Evolutionary conservation across 2,797 vertebrate genomes (phyloP).

Genomic region (Sebastes hubbsi): DNA sequence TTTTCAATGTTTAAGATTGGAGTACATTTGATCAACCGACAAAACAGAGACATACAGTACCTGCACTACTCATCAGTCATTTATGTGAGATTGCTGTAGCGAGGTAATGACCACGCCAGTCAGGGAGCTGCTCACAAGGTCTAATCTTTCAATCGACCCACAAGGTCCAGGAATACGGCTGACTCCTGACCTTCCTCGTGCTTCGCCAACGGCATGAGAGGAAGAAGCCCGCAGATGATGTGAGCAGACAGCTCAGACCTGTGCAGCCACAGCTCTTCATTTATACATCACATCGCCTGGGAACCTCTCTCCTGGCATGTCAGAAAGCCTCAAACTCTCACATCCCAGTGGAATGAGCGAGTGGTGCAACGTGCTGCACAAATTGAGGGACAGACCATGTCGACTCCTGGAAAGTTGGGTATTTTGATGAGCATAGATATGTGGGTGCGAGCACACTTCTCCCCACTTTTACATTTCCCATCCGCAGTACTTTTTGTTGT

Average conservation of each 20-base stretch:
- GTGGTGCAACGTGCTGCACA: slow-evolving; percentile 25
- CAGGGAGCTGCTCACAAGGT: slow-evolving; percentile 5
- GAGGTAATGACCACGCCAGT: background rate
- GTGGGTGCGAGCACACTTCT: background rate
- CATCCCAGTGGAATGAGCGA: slow-evolving; percentile 5
- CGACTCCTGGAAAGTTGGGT: background rate
- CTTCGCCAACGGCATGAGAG: background rate
- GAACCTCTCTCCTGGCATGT: slow-evolving; percentile 42
- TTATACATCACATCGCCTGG: slow-evolving; percentile 54
- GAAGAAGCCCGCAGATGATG: slow-evolving; percentile 42
- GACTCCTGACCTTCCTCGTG: slow-evolving; percentile 43
- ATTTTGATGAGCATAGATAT: slow-evolving; percentile 8
- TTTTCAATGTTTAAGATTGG: slow-evolving; percentile 26
- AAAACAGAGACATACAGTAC: background rate
- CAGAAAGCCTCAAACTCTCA: slow-evolving; percentile 44
- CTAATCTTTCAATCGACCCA: slow-evolving; percentile 15
- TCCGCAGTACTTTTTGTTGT: background rate
- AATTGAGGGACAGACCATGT: slow-evolving; percentile 8
- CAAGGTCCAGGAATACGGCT: slow-evolving; percentile 14
- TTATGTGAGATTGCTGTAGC: slow-evolving; percentile 10
- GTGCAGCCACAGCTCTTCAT: slow-evolving; percentile 58
- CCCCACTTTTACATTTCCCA: background rate
- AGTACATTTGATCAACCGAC: slow-evolving; percentile 11
- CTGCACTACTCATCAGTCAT: slow-evolving; percentile 1
- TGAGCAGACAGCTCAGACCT: slow-evolving; percentile 58